phyloP scores from a whole-genome alignment of 2,888 invertebrate genomes.

The Blera fallax region DNA sequence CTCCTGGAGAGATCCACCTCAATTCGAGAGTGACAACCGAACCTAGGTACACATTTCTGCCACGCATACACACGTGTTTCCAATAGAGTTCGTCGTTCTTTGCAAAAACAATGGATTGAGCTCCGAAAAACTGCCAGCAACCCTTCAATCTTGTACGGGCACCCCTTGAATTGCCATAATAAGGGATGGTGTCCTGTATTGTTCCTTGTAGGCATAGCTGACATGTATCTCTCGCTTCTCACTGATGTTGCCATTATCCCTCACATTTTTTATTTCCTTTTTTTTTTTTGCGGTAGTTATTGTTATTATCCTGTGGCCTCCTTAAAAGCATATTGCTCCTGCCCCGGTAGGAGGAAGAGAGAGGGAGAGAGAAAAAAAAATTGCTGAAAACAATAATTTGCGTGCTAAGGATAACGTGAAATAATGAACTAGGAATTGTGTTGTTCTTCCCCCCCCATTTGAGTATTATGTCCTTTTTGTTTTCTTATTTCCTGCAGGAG shows the following conservation, averaged over 20 bases:
- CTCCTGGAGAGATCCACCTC: background rate
- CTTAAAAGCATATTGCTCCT: background rate
- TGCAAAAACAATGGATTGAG: background rate
- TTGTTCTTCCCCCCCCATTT: background rate
- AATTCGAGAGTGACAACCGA: background rate
- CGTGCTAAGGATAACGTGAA: conserved; percentile 20
- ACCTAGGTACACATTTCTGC: background rate
- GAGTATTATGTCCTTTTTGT: background rate
- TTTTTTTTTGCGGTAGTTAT: conserved; percentile 9
- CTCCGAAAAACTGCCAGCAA: background rate
- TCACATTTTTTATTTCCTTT: background rate
- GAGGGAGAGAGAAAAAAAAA: background rate
- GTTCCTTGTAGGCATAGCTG: background rate
- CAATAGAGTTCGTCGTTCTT: conserved; percentile 25
- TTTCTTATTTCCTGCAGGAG: background rate
- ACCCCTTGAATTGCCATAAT: conserved; percentile 25
- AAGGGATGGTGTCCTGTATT: conserved; percentile 19
- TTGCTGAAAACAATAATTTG: background rate
- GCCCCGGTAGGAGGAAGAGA: no score
- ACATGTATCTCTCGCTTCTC: background rate
- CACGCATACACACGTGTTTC: conserved; percentile 18
- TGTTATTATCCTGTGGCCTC: background rate
- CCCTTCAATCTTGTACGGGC: conserved; percentile 19
- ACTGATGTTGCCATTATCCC: background rate
- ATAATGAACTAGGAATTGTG: background rate